A percentile compares a stretch with the other conserved stretches of the same genome.
Conservation (phyloP, 2,888 invertebrate genomes). For the Tribolium freemani region DNA sequence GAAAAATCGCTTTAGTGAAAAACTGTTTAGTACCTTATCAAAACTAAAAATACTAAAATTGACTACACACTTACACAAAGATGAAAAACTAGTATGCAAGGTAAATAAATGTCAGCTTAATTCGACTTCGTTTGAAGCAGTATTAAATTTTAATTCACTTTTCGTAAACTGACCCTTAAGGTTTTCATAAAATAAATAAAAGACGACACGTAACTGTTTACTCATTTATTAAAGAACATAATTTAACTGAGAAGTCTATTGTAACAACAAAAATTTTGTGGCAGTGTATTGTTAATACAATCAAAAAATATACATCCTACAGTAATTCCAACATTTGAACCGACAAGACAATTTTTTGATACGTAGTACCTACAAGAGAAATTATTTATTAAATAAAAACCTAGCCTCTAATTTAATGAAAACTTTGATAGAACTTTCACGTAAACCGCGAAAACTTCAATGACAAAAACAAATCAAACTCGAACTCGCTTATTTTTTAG, state of each 20-base stretch:
- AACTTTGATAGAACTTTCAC: constrained; percentile 26
- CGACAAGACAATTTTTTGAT: constrained; percentile 28
- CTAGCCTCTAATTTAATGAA: constrained; percentile 31
- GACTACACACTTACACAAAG: no score
- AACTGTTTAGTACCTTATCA: no score
- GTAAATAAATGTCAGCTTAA: no score
- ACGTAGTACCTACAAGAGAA: constrained; percentile 40
- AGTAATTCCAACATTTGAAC: background rate
- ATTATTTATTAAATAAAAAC: constrained; percentile 45
- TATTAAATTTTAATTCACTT: no score
- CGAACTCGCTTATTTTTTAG: constrained; percentile 56
- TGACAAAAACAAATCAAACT: background rate
- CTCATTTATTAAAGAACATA: background rate
- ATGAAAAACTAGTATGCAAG: no score
- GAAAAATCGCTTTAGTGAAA: no score
- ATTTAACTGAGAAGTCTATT: constrained; percentile 15
- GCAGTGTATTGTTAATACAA: constrained; percentile 33
- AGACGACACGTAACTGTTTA: background rate
- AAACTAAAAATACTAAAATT: no score
- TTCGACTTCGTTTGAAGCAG: no score
- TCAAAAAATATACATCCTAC: constrained; percentile 15
- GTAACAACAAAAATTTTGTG: constrained; percentile 28
- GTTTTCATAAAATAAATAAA: background rate
- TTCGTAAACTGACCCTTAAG: no score
- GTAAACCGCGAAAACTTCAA: constrained; percentile 15